Evolutionary conservation across 2,797 vertebrate genomes (phyloP).

Genomic region (Otolemur crassicaudatus): DNA sequence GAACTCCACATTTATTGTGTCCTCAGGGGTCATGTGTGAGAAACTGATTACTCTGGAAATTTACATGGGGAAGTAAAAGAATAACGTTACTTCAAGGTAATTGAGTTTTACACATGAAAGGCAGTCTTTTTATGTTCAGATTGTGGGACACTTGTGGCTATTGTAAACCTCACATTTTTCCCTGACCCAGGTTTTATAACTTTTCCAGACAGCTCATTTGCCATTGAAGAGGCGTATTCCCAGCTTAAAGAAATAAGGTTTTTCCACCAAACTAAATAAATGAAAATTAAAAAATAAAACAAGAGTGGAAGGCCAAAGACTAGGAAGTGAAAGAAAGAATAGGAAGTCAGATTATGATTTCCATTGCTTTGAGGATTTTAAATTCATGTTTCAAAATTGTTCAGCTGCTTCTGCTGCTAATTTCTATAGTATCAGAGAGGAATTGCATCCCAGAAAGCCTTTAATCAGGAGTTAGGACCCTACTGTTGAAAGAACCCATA

Average conservation of each 20-base stretch:
- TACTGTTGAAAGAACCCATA: slow-evolving; percentile 72
- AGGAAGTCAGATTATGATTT: slow-evolving; percentile 57
- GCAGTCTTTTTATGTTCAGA: neutral
- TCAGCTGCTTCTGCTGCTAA: slow-evolving; percentile 38
- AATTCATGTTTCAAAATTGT: slow-evolving; percentile 70
- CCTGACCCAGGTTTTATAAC: neutral
- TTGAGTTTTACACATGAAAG: slow-evolving; percentile 43
- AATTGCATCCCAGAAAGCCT: slow-evolving; percentile 70
- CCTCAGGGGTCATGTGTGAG: slow-evolving; percentile 48
- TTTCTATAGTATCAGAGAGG: slow-evolving; percentile 62
- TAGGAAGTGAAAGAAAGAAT: slow-evolving; percentile 39
- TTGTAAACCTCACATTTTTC: neutral
- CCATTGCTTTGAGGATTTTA: slow-evolving; percentile 62
- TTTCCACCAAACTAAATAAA: neutral
- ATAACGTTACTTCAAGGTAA: slow-evolving; percentile 37
- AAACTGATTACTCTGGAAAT: slow-evolving; percentile 54
- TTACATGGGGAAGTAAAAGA: slow-evolving; percentile 47
- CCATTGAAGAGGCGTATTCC: neutral
- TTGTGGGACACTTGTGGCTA: neutral
- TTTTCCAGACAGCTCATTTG: neutral
- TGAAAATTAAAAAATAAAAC: neutral
- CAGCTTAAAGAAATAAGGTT: neutral
- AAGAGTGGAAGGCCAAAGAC: neutral
- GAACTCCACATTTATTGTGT: neutral
- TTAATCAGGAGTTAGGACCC: slow-evolving; percentile 71